These are phyloP conservation scores for Apaloderma vittatum DNA, from an alignment of 2,113 vertebrate species.

Conservation along the genomic window DNA sequence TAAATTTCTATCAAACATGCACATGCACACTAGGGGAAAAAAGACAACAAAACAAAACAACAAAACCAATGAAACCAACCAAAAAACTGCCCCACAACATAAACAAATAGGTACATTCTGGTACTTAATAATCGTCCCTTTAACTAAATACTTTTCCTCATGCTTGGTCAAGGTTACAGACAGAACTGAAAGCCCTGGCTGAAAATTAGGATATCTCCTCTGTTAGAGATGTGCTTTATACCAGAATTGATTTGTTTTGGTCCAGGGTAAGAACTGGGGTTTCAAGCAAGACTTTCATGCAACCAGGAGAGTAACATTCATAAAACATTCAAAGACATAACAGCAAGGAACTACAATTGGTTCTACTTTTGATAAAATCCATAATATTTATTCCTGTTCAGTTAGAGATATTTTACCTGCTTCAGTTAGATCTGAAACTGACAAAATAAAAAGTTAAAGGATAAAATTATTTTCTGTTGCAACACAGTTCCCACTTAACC, in stretches of 20 bases:
- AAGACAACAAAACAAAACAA: neutral
- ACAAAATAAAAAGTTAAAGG: neutral
- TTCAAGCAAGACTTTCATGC: neutral
- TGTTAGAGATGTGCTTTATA: neutral
- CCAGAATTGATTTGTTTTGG: neutral
- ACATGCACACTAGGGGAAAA: too few relatives aligned
- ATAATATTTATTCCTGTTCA: neutral
- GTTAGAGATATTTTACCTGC: neutral
- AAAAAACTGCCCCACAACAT: neutral
- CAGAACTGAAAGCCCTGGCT: neutral
- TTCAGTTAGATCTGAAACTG: neutral
- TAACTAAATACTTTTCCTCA: neutral
- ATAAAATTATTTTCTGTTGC: neutral
- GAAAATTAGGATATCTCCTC: neutral
- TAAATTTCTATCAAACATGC: neutral
- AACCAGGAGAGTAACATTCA: neutral
- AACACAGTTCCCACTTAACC: neutral
- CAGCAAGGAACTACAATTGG: neutral
- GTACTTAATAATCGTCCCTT: neutral
- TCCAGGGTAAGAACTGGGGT: neutral
- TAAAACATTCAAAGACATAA: neutral
- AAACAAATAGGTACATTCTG: neutral
- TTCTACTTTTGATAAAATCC: neutral
- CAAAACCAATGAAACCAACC: too few relatives aligned
- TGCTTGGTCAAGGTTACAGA: neutral